Conservation (phyloP, 2,113 vertebrate species). For the Pygoscelis antarcticus region DNA sequence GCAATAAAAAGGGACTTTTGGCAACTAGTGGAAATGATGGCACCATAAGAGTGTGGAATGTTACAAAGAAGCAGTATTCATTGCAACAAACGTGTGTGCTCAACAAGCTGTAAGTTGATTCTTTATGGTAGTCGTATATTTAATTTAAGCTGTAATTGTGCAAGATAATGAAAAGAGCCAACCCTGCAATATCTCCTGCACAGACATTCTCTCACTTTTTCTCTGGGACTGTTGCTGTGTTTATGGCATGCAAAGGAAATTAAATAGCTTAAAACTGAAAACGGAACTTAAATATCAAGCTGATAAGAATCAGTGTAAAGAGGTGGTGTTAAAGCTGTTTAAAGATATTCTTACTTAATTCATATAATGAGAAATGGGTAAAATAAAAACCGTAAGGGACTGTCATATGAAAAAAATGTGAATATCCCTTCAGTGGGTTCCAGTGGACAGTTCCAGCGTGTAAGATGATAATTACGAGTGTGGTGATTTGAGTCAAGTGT, state of each 20-base stretch:
- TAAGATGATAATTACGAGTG: background rate
- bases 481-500: background rate
- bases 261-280: background rate
- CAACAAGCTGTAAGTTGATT: slow-evolving; percentile 85
- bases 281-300: background rate
- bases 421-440: background rate
- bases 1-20: slow-evolving; percentile 89
- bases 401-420: background rate
- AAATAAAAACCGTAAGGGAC: background rate
- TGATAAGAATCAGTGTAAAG: background rate
- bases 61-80: slow-evolving; percentile 93
- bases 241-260: background rate
- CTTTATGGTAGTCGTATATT: background rate
- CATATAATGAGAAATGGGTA: background rate
- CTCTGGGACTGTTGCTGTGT: background rate
- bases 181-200: background rate
- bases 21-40: slow-evolving; percentile 94
- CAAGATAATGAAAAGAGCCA: background rate
- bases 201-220: background rate
- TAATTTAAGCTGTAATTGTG: background rate
- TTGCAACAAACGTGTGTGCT: slow-evolving; percentile 95
- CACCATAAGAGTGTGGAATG: slow-evolving; percentile 93
- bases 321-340: background rate
- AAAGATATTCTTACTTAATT: background rate
- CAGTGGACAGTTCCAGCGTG: background rate